phyloP scores from a whole-genome alignment of 1,140 invertebrate species.

The Diprion similis region DNA sequence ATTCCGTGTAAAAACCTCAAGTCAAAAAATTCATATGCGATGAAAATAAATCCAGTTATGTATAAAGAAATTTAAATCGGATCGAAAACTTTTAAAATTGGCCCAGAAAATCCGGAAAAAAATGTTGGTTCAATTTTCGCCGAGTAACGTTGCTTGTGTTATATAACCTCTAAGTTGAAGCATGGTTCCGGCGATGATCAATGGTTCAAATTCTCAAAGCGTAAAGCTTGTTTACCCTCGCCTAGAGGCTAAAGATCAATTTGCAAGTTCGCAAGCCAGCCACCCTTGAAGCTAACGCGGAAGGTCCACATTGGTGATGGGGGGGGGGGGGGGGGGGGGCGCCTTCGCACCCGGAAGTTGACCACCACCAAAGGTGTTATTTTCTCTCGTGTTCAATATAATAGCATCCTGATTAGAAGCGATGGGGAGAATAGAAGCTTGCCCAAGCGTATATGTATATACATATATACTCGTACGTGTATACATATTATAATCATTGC shows the following conservation, averaged over 20 bases:
- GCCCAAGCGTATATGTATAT: no score
- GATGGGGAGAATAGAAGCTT: neutral
- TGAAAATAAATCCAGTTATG: no score
- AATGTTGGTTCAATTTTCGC: no score
- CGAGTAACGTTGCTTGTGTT: no score
- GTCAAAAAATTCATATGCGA: no score
- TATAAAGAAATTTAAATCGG: no score
- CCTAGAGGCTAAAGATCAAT: neutral
- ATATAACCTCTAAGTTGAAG: no score
- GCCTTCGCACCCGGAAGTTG: neutral
- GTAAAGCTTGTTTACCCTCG: neutral
- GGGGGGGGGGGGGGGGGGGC: neutral
- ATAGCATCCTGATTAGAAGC: neutral
- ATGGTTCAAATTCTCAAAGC: constrained; percentile 3
- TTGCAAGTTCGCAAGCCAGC: neutral
- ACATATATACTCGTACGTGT: no score
- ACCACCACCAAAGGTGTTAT: neutral
- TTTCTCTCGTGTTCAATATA: neutral
- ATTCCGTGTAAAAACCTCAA: no score
- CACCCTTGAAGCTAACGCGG: neutral
- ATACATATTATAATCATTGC: no score
- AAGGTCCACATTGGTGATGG: neutral
- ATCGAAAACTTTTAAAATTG: no score
- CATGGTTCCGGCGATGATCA: neutral
- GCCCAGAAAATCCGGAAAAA: no score